Conservation (phyloP, 2,797 vertebrate species). For the Toxotes lorentzi region DNA sequence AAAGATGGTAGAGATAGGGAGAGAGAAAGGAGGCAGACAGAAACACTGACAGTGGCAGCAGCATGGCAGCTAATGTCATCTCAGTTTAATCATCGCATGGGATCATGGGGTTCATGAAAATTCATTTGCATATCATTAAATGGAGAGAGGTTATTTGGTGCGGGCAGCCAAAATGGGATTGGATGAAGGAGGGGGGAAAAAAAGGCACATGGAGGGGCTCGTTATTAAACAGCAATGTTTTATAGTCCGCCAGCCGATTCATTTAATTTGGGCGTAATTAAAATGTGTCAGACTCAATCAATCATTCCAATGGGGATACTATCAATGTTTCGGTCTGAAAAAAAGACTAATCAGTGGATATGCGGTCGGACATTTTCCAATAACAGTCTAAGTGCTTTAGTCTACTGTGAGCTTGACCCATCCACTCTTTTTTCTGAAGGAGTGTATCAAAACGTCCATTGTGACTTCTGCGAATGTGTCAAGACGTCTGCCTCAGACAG, state of each 20-base stretch:
- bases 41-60: constrained; percentile 80
- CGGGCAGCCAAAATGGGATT: constrained; percentile 82
- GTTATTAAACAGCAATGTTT: constrained; percentile 87
- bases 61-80: constrained; percentile 85
- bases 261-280: constrained; percentile 86
- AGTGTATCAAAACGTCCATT: constrained; percentile 62
- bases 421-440: constrained; percentile 48
- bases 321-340: constrained; percentile 82
- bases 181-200: constrained; percentile 69
- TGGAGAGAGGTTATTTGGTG: constrained; percentile 84
- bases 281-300: constrained; percentile 87
- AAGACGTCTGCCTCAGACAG: constrained; percentile 69
- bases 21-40: constrained; percentile 75
- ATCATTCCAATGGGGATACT: constrained; percentile 81
- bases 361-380: constrained; percentile 74
- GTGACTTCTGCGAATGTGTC: constrained; percentile 46
- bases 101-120: constrained; percentile 87
- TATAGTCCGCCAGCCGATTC: constrained; percentile 85
- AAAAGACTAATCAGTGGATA: constrained; percentile 77
- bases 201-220: constrained; percentile 77
- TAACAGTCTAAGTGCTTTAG: constrained; percentile 74
- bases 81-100: constrained; percentile 85
- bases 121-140: constrained; percentile 88
- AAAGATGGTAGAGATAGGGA: constrained; percentile 75
- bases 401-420: constrained; percentile 68